phyloP scores from a whole-genome alignment of 2,113 vertebrate species.

The Catharus bicknelli region DNA sequence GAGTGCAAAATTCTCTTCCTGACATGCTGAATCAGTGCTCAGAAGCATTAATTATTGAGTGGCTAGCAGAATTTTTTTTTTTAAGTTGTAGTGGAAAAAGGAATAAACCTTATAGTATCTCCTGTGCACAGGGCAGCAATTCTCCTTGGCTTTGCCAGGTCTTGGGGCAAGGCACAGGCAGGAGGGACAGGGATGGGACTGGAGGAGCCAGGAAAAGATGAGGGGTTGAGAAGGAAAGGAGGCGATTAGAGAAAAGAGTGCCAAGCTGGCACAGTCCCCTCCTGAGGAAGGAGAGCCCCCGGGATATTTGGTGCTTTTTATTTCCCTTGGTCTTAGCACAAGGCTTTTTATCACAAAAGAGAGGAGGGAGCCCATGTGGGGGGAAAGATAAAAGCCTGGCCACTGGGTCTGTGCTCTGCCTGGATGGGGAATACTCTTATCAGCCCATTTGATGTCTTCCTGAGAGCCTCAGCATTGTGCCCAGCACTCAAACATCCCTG shows the following conservation, averaged over 20 bases:
- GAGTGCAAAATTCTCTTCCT: constrained; percentile 68
- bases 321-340: neutral
- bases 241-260: neutral
- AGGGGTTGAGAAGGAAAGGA: neutral
- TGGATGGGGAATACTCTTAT: constrained; percentile 34
- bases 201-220: neutral
- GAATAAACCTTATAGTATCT: neutral
- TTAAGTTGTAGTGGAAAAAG: constrained; percentile 32
- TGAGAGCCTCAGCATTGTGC: constrained; percentile 42
- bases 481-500: constrained; percentile 15
- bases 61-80: constrained; percentile 45
- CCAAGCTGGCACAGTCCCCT: neutral
- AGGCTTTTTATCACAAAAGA: constrained; percentile 9
- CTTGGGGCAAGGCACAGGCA: neutral
- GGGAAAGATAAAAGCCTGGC: constrained; percentile 38
- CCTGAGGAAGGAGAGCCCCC: neutral
- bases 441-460: constrained; percentile 44
- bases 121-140: neutral
- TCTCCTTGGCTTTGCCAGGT: neutral
- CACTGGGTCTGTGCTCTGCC: neutral
- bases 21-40: constrained; percentile 69
- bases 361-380: neutral
- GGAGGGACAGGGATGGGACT: neutral
- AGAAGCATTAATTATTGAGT: constrained; percentile 73
- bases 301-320: neutral